Conservation (phyloP, 2,888 invertebrate species). For the Clitarchus hookeri region DNA sequence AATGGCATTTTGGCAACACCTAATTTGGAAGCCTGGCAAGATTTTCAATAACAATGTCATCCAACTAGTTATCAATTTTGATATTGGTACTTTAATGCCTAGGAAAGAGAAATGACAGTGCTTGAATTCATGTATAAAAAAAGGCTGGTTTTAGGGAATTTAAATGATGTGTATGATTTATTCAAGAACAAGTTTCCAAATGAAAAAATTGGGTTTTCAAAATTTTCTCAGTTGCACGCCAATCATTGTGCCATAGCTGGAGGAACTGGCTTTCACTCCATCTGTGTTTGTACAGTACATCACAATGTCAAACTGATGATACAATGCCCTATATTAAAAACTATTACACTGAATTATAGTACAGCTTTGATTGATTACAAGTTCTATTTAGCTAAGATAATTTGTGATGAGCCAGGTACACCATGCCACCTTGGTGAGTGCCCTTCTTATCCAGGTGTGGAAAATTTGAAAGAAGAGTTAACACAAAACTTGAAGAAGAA, state of each 20-base stretch:
- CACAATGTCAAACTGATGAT: background rate
- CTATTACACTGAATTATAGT: background rate
- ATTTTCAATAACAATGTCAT: background rate
- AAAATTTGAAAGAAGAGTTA: conserved; percentile 15
- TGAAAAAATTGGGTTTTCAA: conserved; percentile 9
- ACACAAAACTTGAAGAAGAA: background rate
- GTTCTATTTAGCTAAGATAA: background rate
- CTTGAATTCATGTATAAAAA: background rate
- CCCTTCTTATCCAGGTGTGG: background rate
- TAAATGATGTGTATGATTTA: background rate
- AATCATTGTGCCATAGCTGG: background rate
- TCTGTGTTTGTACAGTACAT: conserved; percentile 15
- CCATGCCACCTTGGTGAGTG: background rate
- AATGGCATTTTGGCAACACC: conserved; percentile 15
- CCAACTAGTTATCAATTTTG: background rate
- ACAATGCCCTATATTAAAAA: background rate
- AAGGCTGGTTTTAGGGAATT: background rate
- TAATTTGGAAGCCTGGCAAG: background rate
- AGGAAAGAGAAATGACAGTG: background rate
- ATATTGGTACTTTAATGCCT: background rate
- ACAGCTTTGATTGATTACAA: conserved; percentile 6
- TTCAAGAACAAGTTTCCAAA: conserved; percentile 15
- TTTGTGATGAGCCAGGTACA: conserved; percentile 4
- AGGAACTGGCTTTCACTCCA: background rate
- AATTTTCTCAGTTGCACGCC: background rate